Evolutionary conservation across 1,140 invertebrate genomes (phyloP), one percentile per base, ranked within the genome.

Genomic region (Zaprionus africanus): DNA sequence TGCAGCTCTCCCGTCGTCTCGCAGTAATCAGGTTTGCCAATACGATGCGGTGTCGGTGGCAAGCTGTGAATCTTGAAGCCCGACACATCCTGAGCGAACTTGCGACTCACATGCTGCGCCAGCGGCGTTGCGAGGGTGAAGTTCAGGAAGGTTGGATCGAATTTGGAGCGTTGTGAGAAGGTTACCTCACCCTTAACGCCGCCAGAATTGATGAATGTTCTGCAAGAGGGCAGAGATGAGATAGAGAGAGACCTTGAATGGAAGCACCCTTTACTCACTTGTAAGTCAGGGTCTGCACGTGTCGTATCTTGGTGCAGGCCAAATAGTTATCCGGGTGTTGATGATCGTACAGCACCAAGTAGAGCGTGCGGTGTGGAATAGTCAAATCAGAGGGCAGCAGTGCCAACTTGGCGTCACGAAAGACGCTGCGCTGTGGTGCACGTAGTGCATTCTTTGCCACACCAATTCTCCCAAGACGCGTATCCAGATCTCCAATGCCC

Each of bases 321-420:
- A 98, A 93, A 86, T 97, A 97, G 51, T 95, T 96, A 74, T 98
- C 96, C 1, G 94, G 92, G 90, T 97, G 96, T 49, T 95, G 95
- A 62, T 95, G 95, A 83, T 98, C 97, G 85, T 96, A 98, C 13
- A 99, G 93, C 9, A 98, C 97, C 19, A 98, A 93, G 92, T 97
- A 98, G 11, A 98, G 93, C 54, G 95, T 95, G 54, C 97, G 94
- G 85, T 94, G 96, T 22, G 94, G 95, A 82, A 95, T 96, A 69
- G 95, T 95, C 67, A 96, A 93, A 93, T 96, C 96, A 62, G 94
- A 94, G 9, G 95, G 95, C 51, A 97, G 73, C 24, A 96, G 88
- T 53, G 94, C 95, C 26, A 97, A 88, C 62, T 95, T 93, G 4
- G 94, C 94, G 92, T 97, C 95, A 73, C 95, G 95, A 70, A 95